Base-by-base conservation (phyloP, 2,113 vertebrate species). In the Phaethon lepturus region DNA sequence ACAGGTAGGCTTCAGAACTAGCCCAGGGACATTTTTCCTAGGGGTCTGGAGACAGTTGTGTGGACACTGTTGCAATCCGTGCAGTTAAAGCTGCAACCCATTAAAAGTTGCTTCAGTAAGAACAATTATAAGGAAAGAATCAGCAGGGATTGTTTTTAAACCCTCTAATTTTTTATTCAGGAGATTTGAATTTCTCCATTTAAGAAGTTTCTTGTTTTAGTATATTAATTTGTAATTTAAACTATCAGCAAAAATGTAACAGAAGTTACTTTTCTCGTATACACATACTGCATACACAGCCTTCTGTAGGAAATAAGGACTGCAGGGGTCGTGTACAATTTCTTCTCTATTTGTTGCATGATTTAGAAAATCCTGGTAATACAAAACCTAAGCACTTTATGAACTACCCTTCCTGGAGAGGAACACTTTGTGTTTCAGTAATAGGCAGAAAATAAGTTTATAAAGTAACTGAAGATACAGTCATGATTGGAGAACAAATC, bases 281-380 rank as follows among this genome's bases (percentile, higher is more conserved):
- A 19, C 14, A 2, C 16, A 26, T 84, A 82, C 49, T 92, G 83
- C 90, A 88, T 67, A 59, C 47, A 14, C 68, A 92, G 82, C 88
- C 78, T 93, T 86, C 93, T 73, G 23, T 45, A 35, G 40, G 89
- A 94, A 82, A 75, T 33, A 58, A 74, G 68, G 72, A 86, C 92
- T 84, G 64, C 83, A 67, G 91, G 91, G 84, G 91, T 85, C 90
- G 58, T 85, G 71, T 85, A 76, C 82, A 80, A 44, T 81, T 86
- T 81, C 67, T 95, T 40, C 47, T 88, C 47, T 66, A 29, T 86
- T 93, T 94, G 67, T 93, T 97, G 78, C 72, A 88, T 92, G 86
- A 90, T 75, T 80, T 81, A 90, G 78, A 95, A 95, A 94, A 95
- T 71, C 49, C 62, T 66, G n/a, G 24, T 91, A 90, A 93, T 83